Percentiles rank a stretch among this genome's conserved stretches.
These are phyloP conservation scores for Lissocephala sabroskyi DNA, from an alignment of 2,888 invertebrate species.

Conservation along the genomic window DNA sequence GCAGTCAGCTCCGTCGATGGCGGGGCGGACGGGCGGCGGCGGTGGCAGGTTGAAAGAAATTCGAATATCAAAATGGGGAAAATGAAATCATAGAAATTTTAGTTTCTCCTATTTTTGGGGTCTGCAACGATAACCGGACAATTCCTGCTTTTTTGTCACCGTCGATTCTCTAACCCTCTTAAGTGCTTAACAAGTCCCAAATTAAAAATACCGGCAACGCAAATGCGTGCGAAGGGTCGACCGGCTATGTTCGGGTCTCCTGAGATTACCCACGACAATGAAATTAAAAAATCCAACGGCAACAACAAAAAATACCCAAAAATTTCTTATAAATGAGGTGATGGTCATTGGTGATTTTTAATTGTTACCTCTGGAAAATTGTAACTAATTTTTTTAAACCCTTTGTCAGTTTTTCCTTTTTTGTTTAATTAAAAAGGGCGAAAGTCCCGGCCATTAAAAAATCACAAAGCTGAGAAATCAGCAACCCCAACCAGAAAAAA, in stretches of 20 bases:
- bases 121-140: constrained; percentile 42
- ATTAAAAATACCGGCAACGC: constrained; percentile 48
- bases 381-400: constrained; percentile 11
- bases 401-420: no score
- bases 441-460: constrained; percentile 25
- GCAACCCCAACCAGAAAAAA: no score
- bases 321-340: constrained; percentile 55
- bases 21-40: constrained; percentile 25
- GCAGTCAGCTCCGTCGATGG: neutral
- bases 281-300: constrained; percentile 40
- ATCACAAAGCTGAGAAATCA: constrained; percentile 25
- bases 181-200: constrained; percentile 66
- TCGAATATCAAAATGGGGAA: constrained; percentile 28
- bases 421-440: constrained; percentile 2
- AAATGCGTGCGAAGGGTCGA: neutral
- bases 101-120: constrained; percentile 27
- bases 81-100: constrained; percentile 32
- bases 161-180: constrained; percentile 63
- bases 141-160: constrained; percentile 38
- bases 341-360: constrained; percentile 57
- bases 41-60: no score
- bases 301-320: no score
- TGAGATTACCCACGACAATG: constrained; percentile 37
- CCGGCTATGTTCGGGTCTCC: constrained; percentile 41
- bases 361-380: constrained; percentile 34